phyloP scores from a whole-genome alignment of 35 echinoderm and acorn worm genomes.

The Heliocidaris erythrogramma region DNA sequence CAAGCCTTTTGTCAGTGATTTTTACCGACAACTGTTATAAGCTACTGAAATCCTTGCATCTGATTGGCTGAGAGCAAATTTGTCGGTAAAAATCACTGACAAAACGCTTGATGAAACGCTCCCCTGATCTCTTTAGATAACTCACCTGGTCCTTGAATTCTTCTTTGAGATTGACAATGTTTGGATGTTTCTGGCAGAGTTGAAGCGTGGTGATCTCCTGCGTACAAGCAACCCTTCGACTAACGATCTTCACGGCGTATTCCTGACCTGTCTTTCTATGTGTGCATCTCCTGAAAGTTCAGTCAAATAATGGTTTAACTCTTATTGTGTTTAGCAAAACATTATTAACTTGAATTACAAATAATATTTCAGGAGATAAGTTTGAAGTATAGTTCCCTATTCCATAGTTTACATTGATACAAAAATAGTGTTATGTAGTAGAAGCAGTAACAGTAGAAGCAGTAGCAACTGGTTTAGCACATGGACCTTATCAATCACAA shows the following conservation, averaged over 20 bases:
- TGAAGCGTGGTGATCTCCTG: constrained; percentile 84
- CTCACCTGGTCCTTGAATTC: constrained; percentile 90
- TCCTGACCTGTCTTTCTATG: constrained; percentile 74
- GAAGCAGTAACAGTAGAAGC: too few species aligned
- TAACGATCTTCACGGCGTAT: constrained; percentile 92
- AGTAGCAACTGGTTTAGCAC: too few species aligned
- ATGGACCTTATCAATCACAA: too few species aligned
- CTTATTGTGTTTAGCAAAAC: too few species aligned
- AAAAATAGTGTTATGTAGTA: too few species aligned
- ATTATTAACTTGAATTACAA: not conserved
- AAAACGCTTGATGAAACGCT: too few species aligned
- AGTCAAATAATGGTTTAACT: not conserved
- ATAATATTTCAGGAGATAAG: not conserved
- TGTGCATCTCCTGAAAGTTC: constrained; percentile 68
- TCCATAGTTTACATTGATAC: too few species aligned
- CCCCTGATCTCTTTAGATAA: not conserved
- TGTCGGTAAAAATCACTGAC: too few species aligned
- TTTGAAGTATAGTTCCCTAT: not conserved
- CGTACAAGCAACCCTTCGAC: constrained; percentile 67
- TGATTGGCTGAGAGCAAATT: too few species aligned
- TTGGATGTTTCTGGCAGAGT: constrained; percentile 88
- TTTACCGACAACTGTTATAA: too few species aligned
- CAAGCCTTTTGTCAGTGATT: too few species aligned
- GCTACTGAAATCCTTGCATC: too few species aligned
- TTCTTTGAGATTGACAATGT: constrained; percentile 77